phyloP scores from a whole-genome alignment of 92 coral and sea anemone genomes.

The Chrysogorgia sp. region DNA sequence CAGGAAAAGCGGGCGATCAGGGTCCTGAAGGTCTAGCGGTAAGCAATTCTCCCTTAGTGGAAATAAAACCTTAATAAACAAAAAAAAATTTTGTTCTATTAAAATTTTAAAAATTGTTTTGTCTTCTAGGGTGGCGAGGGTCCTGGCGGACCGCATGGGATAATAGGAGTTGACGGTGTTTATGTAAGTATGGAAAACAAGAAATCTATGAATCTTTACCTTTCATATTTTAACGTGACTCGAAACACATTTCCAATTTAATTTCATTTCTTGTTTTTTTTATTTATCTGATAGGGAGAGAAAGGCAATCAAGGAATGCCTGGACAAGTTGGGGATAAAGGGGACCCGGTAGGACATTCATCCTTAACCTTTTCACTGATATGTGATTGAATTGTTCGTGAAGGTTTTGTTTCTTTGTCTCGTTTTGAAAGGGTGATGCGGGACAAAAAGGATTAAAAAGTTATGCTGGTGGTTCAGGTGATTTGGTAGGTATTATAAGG shows the following conservation, averaged over 20 bases:
- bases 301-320: conserved; percentile 22
- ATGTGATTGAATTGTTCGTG: background rate
- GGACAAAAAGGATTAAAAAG: conserved; percentile 76
- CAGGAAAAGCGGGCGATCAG: conserved; percentile 34
- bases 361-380: background rate
- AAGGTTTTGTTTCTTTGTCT: background rate
- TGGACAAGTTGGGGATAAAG: conserved; percentile 31
- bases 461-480: conserved; percentile 78
- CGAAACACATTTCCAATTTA: background rate
- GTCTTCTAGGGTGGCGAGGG: conserved; percentile 91
- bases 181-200: conserved; percentile 58
- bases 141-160: conserved; percentile 78
- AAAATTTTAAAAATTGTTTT: background rate
- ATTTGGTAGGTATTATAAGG: conserved; percentile 68
- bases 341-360: conserved; percentile 13
- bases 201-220: background rate
- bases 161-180: conserved; percentile 73
- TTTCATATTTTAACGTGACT: background rate
- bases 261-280: background rate
- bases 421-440: conserved; percentile 58
- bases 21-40: conserved; percentile 24
- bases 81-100: background rate
- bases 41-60: background rate
- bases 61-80: background rate
- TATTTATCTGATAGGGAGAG: conserved; percentile 15